Conservation (phyloP, 2,888 invertebrate genomes). For the Synergus gifuensis region DNA sequence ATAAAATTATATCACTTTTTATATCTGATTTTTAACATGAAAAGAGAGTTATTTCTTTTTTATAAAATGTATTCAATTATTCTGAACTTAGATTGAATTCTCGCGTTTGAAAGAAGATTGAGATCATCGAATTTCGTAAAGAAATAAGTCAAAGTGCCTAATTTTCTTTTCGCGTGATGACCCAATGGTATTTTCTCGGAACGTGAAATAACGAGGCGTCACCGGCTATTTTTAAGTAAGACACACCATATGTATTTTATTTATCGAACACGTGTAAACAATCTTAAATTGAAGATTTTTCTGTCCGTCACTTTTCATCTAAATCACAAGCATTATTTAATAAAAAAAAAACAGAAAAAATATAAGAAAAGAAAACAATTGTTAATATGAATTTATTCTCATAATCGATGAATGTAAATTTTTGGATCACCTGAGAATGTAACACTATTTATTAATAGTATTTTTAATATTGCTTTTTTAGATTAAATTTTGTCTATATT, state of each 20-base stretch:
- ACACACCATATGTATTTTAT: slow-evolving; percentile 30
- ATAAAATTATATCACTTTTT: too few species aligned
- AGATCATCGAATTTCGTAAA: slow-evolving; percentile 22
- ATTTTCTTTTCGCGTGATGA: slow-evolving; percentile 17
- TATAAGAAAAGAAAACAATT: neutral
- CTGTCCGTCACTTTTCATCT: neutral
- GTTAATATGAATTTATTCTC: neutral
- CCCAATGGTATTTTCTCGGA: slow-evolving; percentile 35
- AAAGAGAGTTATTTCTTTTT: too few species aligned
- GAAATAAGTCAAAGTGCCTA: slow-evolving; percentile 3
- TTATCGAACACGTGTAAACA: slow-evolving; percentile 8
- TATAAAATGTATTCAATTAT: neutral
- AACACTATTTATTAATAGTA: neutral
- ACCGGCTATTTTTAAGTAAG: slow-evolving; percentile 31
- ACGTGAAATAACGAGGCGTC: slow-evolving; percentile 36
- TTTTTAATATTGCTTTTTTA: neutral
- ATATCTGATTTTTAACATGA: too few species aligned
- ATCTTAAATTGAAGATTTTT: neutral
- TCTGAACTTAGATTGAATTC: neutral
- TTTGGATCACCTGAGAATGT: neutral
- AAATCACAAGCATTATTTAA: neutral
- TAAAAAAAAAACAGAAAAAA: neutral
- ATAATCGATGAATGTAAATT: neutral
- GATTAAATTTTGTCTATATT: neutral
- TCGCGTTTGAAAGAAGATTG: neutral